These are phyloP conservation scores for Eurypyga helias DNA, from an alignment of 2,113 vertebrate species.

Conservation along the genomic window DNA sequence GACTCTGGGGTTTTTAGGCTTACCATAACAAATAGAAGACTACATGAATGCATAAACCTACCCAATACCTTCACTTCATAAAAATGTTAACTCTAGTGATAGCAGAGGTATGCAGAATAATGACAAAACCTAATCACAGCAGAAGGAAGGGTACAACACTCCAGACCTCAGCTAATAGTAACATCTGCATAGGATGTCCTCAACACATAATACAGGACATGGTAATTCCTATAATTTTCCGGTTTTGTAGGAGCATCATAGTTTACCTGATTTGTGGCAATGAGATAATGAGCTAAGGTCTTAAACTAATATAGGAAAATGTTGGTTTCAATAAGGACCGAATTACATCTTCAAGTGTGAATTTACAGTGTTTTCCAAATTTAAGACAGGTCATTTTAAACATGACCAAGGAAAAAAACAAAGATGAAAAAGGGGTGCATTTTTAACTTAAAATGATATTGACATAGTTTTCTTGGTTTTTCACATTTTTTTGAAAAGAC, in stretches of 20 bases:
- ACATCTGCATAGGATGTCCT: neutral
- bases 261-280: neutral
- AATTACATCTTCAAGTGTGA: neutral
- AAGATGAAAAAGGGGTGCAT: neutral
- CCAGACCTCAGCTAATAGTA: neutral
- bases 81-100: neutral
- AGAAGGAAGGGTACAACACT: neutral
- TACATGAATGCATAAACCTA: neutral
- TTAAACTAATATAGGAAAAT: neutral
- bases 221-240: neutral
- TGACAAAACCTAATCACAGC: neutral
- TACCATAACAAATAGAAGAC: neutral
- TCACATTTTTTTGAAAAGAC: neutral
- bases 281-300: neutral
- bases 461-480: neutral
- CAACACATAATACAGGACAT: neutral
- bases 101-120: neutral
- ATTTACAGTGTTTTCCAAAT: neutral
- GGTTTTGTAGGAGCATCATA: neutral
- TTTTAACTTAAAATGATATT: slow-evolving; percentile 15
- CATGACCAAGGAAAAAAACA: neutral
- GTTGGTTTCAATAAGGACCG: neutral
- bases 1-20: neutral
- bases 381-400: neutral
- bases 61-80: neutral